These are phyloP conservation scores for Dicrurus megarhynchus DNA, from an alignment of 2,113 vertebrate genomes.

Conservation along the genomic window DNA sequence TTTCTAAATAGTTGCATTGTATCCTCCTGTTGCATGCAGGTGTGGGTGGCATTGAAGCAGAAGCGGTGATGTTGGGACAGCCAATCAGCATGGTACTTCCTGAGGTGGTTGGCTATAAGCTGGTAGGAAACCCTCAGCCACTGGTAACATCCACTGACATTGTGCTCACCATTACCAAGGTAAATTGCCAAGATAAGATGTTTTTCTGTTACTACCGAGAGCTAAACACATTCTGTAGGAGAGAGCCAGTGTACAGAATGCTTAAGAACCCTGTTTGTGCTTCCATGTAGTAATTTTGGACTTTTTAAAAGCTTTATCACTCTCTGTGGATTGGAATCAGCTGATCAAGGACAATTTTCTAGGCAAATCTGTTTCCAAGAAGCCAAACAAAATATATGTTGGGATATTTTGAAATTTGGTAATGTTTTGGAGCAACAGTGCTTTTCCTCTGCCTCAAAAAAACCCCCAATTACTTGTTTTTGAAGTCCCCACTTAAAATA, in stretches of 20 bases:
- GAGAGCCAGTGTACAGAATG: not conserved
- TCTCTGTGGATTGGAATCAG: not conserved
- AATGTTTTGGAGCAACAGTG: not conserved
- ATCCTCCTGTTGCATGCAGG: slow-evolving; percentile 67
- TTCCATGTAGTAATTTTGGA: not conserved
- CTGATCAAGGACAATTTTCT: not conserved
- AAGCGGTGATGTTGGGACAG: slow-evolving; percentile 98
- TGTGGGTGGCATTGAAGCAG: slow-evolving; percentile 96
- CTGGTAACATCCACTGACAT: slow-evolving; percentile 97
- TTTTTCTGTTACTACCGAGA: not conserved
- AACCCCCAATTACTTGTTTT: not conserved
- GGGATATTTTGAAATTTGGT: not conserved
- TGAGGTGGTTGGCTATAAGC: slow-evolving; percentile 91
- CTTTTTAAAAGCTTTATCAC: not conserved
- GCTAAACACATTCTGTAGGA: not conserved
- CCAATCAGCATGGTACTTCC: slow-evolving; percentile 98
- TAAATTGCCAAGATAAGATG: slow-evolving; percentile 29
- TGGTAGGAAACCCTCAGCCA: slow-evolving; percentile 80
- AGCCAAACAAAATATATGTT: not conserved
- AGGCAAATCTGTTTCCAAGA: not conserved
- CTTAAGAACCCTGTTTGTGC: not conserved
- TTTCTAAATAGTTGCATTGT: not conserved
- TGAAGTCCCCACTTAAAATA: not conserved
- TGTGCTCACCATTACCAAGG: slow-evolving; percentile 97
- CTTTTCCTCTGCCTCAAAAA: not conserved